phyloP scores from a whole-genome alignment of 2,797 vertebrate species.

The Masticophis lateralis region DNA sequence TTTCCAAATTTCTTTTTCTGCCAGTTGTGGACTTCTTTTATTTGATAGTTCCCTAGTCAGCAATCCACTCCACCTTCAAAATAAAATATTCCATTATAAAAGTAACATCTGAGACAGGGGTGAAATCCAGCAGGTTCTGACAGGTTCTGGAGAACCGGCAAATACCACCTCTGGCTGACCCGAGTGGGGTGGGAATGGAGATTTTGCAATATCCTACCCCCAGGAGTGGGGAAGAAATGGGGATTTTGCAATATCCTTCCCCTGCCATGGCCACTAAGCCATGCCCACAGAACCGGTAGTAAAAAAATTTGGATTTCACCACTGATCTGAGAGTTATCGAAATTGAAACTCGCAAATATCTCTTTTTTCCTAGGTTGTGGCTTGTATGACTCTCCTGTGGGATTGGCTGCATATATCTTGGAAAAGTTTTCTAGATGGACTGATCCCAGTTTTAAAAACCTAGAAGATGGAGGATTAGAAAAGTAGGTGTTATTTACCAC shows the following conservation, averaged over 20 bases:
- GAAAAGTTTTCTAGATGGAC: constrained; percentile 79
- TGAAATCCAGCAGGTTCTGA: no score
- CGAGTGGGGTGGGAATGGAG: no score
- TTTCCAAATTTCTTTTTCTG: not conserved
- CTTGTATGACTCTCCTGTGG: constrained; percentile 75
- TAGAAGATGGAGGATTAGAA: constrained; percentile 75
- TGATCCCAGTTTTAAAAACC: constrained; percentile 53
- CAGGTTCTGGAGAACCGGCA: no score
- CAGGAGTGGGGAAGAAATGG: no score
- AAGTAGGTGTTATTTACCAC: constrained; percentile 48
- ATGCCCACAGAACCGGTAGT: no score
- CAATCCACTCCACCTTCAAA: not conserved
- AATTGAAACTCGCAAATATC: not conserved
- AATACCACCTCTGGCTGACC: no score
- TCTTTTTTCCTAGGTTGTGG: constrained; percentile 64
- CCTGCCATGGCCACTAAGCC: no score
- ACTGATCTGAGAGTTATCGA: not conserved
- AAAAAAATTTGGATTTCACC: no score
- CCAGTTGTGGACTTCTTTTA: not conserved
- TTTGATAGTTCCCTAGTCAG: not conserved
- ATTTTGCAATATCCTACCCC: no score
- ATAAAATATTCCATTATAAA: not conserved
- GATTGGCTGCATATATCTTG: constrained; percentile 76
- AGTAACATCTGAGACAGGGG: not conserved
- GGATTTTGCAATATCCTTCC: no score